Evolutionary conservation across 2,797 vertebrate genomes (phyloP).

Genomic region (Odontamblyopus lacepedii): DNA sequence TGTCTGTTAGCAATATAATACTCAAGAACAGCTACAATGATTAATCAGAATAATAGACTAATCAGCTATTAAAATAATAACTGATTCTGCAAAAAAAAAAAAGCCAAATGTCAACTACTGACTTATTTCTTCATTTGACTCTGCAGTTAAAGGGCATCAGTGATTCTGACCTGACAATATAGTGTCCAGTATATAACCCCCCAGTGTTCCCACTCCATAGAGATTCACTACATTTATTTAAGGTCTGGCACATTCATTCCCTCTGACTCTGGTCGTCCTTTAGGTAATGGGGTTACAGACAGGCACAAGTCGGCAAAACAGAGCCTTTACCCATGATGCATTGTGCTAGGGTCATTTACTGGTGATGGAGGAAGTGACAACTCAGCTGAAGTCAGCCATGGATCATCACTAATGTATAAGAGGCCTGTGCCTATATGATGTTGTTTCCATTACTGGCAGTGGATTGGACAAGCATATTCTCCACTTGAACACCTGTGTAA

Average conservation of each 20-base stretch:
- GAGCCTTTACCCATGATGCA: slow-evolving; percentile 52
- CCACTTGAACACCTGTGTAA: slow-evolving; percentile 9
- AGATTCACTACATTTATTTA: slow-evolving; percentile 44
- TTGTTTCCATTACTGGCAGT: slow-evolving; percentile 22
- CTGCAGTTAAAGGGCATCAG: slow-evolving; percentile 1
- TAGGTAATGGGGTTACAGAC: slow-evolving; percentile 60
- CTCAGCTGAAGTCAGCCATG: slow-evolving; percentile 45
- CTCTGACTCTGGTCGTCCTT: slow-evolving; percentile 55
- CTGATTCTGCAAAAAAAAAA: too few species aligned
- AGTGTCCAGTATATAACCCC: not conserved
- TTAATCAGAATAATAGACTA: too few species aligned
- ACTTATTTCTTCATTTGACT: not conserved
- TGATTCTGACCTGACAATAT: not conserved
- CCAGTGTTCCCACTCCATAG: slow-evolving; percentile 11
- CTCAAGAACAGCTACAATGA: too few species aligned
- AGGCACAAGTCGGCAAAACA: slow-evolving; percentile 28
- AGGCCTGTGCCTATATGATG: slow-evolving; percentile 25
- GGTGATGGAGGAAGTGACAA: slow-evolving; percentile 58
- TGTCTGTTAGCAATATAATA: too few species aligned
- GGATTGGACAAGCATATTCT: slow-evolving; percentile 24
- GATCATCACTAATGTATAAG: slow-evolving; percentile 52
- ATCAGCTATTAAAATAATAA: too few species aligned
- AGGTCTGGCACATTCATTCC: slow-evolving; percentile 21
- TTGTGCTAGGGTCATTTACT: slow-evolving; percentile 39
- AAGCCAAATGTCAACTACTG: not conserved